Percentiles rank a stretch among this genome's conserved stretches.
phyloP scores from a whole-genome alignment of 2,113 vertebrate genomes.

The Mellivora capensis region DNA sequence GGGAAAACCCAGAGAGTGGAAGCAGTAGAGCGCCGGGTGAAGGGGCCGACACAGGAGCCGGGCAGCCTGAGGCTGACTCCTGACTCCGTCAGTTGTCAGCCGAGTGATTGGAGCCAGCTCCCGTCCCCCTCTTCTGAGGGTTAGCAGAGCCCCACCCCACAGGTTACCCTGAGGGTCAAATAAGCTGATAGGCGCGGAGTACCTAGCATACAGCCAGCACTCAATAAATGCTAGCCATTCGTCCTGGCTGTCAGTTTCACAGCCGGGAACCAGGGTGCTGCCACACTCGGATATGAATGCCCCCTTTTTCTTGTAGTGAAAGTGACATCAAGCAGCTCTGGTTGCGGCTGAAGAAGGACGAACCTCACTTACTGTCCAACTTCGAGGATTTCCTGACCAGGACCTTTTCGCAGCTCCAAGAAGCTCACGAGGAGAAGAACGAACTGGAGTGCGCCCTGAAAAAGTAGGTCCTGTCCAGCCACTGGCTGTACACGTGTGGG shows the following conservation, averaged over 20 bases:
- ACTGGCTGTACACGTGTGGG: background rate
- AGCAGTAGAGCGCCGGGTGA: accelerated
- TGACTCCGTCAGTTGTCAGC: background rate
- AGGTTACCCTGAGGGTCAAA: background rate
- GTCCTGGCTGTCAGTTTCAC: background rate
- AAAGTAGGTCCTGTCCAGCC: conserved; percentile 79
- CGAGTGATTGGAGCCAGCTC: background rate
- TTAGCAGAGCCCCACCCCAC: background rate
- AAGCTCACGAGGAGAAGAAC: conserved; percentile 90
- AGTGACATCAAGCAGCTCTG: conserved; percentile 88
- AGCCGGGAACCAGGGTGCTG: background rate
- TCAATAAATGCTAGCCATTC: background rate
- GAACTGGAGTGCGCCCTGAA: conserved; percentile 89
- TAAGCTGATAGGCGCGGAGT: accelerated
- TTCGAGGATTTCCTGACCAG: conserved; percentile 93
- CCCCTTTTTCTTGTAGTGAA: conserved; percentile 79
- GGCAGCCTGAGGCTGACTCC: background rate
- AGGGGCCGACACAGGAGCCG: background rate
- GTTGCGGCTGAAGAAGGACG: conserved; percentile 88
- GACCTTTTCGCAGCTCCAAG: conserved; percentile 90
- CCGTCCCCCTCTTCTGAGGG: background rate
- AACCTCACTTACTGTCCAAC: conserved; percentile 89
- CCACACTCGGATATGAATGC: accelerated
- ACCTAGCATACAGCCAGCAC: background rate
- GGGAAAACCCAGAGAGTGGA: accelerated